Percentiles rank a stretch among this genome's conserved stretches.
Conservation (phyloP, 92 coral and sea anemone species). For the Ricordea florida region DNA sequence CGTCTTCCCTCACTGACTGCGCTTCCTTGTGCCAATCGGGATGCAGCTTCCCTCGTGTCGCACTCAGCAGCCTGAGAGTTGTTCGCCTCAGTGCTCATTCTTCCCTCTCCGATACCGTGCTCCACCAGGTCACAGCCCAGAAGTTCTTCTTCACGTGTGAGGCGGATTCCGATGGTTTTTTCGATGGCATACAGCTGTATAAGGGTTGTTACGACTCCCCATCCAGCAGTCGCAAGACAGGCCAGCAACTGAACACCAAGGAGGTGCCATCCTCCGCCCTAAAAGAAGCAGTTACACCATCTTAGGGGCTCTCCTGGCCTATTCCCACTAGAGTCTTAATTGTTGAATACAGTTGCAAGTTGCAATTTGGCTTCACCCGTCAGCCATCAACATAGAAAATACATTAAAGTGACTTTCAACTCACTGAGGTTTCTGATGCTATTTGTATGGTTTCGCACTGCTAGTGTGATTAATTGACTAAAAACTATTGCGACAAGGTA, state of each 20-base stretch:
- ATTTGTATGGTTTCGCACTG: no score
- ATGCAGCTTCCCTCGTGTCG: not conserved
- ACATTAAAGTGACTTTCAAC: no score
- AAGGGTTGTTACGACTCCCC: conserved; percentile 66
- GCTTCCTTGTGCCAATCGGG: not conserved
- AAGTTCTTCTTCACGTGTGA: conserved; percentile 72
- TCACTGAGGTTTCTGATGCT: no score
- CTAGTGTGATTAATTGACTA: no score
- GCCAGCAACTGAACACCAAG: conserved; percentile 74
- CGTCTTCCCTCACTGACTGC: no score
- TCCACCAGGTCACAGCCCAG: conserved; percentile 80
- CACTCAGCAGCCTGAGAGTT: not conserved
- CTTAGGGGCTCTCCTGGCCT: no score
- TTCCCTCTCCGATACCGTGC: conserved; percentile 59
- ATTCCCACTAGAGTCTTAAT: no score
- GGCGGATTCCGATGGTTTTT: conserved; percentile 67
- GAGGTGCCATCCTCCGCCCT: conserved; percentile 74
- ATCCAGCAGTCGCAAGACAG: conserved; percentile 53
- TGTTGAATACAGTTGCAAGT: no score
- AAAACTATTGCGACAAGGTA: no score
- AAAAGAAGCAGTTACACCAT: no score
- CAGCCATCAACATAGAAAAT: no score
- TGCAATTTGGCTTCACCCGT: no score
- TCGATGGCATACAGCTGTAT: conserved; percentile 46
- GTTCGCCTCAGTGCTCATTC: conserved; percentile 18